Base-by-base conservation (phyloP, 2,888 invertebrate genomes). In the Caenorhabditis becei region DNA sequence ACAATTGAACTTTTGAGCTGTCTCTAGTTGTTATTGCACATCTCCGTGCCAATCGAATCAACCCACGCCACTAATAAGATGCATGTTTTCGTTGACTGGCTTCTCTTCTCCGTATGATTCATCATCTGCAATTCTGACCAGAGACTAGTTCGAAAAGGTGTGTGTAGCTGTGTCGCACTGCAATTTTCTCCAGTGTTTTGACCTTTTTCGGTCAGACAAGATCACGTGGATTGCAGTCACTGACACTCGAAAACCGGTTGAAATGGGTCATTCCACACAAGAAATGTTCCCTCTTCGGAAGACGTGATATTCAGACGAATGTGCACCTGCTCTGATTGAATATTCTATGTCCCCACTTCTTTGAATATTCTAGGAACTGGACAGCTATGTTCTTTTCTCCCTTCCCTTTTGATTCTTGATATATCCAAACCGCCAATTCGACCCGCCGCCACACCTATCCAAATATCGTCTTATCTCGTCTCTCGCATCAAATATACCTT, bases 61-160 rank as follows among this genome's bases (percentile, higher is more conserved):
- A 20, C 24, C n/a, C n/a, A 24, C 41, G 18, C 24, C 53, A 18
- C 35, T 24, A 65, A 23, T 24, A 20, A n/a, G 26, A 23, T n/a
- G 53, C 2, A 20, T 44, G 49, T 63, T 49, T 32, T 63, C 16
- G 62, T 20, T 56, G 32, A 47, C 58, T 67, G 67, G 58, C 58
- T 67, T 67, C 67, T 32, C 58, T 58, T 32, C 32, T 32, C 32
- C 32, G 32, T 7, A 32, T 32, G 41, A 56, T 26, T 66, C 44
- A 56, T 66, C 35, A 28, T 56, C 23, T 58, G 23, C 47, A 41
- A 35, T 35, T 20, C 47, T 14, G 16, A 24, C 28, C 11, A 44
- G 18, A 10, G 47, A 56, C 54, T 44, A 69, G 26, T 14, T 41
- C 41, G 14, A 41, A 41, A 41, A 2, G n/a, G n/a, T n/a, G n/a